Evolutionary conservation across 92 coral and sea anemone species (phyloP).

Genomic region (Porites lobata): DNA sequence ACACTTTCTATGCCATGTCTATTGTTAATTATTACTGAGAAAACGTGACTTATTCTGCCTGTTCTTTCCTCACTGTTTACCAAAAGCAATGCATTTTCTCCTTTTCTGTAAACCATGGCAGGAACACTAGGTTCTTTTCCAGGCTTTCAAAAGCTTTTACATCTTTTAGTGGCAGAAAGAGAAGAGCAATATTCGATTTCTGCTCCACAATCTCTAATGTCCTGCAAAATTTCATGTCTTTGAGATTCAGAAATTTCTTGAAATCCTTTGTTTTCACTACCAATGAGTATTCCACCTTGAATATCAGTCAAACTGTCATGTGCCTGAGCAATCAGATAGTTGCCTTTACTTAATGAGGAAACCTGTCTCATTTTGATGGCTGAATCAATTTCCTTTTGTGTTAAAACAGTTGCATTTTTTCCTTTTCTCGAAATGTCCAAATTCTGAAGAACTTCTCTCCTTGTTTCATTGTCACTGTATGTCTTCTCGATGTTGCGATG

Average conservation of each 20-base stretch:
- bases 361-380: constrained; percentile 48
- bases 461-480: constrained; percentile 60
- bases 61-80: neutral
- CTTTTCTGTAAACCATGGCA: constrained; percentile 27
- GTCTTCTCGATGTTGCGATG: constrained; percentile 65
- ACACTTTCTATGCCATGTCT: too few relatives aligned
- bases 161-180: neutral
- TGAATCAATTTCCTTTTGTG: constrained; percentile 53
- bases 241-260: constrained; percentile 2
- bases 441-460: constrained; percentile 73
- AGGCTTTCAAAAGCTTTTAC: constrained; percentile 52
- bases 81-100: constrained; percentile 6
- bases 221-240: neutral
- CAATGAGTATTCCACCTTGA: constrained; percentile 2
- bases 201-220: neutral
- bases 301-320: neutral
- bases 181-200: constrained; percentile 1
- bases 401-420: constrained; percentile 23
- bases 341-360: constrained; percentile 52
- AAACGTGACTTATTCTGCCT: neutral
- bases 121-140: constrained; percentile 17
- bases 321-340: constrained; percentile 34
- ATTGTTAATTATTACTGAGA: neutral
- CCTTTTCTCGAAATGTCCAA: constrained; percentile 37
- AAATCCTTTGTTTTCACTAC: neutral